Conservation (phyloP, 2,113 vertebrate species). For the Triplophysa tibetana region DNA sequence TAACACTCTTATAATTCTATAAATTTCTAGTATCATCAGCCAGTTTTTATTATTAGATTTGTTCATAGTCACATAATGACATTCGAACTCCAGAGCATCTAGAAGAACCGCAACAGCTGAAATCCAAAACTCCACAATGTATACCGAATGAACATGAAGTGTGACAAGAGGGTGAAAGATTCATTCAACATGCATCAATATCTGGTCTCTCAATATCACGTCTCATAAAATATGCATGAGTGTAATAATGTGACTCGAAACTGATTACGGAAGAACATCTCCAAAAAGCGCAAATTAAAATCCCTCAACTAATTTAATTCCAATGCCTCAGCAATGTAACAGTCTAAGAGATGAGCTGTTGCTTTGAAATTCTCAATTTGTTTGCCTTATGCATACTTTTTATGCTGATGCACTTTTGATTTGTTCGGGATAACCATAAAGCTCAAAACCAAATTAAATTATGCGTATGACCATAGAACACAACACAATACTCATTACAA, state of each 20-base stretch:
- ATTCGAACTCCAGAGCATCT: background rate
- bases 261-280: conserved; percentile 32
- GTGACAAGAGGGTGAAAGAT: conserved; percentile 29
- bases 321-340: background rate
- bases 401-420: background rate
- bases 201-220: conserved; percentile 11
- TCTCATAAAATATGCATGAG: conserved; percentile 49
- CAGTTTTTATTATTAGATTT: background rate
- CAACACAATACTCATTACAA: background rate
- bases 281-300: conserved; percentile 31
- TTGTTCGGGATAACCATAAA: conserved; percentile 1
- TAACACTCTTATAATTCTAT: no score
- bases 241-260: conserved; percentile 40
- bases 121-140: background rate
- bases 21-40: no score
- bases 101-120: background rate
- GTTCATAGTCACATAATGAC: no score
- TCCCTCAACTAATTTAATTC: conserved; percentile 17
- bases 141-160: conserved; percentile 29
- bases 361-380: conserved; percentile 24
- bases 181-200: background rate
- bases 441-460: background rate
- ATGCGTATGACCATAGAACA: background rate
- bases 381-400: background rate
- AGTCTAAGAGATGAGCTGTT: background rate